Evolutionary conservation across 1,140 invertebrate genomes (phyloP), one percentile per base, ranked within the genome.

Genomic region (Tetragonula clypearis): DNA sequence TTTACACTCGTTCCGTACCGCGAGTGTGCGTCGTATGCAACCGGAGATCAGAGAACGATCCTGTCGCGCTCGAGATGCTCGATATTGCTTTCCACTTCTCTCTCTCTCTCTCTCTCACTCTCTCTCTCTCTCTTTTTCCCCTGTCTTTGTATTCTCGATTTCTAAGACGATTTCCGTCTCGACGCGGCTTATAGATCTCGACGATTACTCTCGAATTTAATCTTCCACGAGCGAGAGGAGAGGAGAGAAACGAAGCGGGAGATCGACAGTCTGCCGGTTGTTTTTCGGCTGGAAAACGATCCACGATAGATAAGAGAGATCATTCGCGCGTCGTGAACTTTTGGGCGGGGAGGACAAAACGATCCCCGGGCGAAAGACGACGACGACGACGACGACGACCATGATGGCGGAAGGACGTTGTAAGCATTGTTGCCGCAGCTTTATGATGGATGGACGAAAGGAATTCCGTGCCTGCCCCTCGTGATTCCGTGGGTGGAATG

Each of bases 361-460:
- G 83, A 86, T 87, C 80, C 68, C 73, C 76, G 8, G 41, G 15
- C 73, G 73, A 82, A 88, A 72, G 84, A 85, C 19, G 71, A 72
- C 71, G 71, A 30, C 41, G 41, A 41, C 41, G 5, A 41, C 41
- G 41, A 41, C 56, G 17, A 19, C 35, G 35, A 35, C 35, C 15
- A 74, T 26, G 84, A 75, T 69, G 81, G 72, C 84, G 87, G 88
- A 88, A 92, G 89, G 89, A 91, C 87, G 86, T 92, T 89, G 89
- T 89, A 91, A 90, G 90, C 88, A 93, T 93, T 92, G 92, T 93
- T 88, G 79, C 88, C 90, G 87, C 89, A 89, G 87, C 81, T 92
- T 84, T 77, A 93, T 93, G 93, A 94, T 93, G 90, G 92, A 94
- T 93, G 92, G 89, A 91, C 85, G 83, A 82, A 90, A 88, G 83